Evolutionary conservation across 2,888 invertebrate species (phyloP).

Genomic region (Balanococcus diminutus): DNA sequence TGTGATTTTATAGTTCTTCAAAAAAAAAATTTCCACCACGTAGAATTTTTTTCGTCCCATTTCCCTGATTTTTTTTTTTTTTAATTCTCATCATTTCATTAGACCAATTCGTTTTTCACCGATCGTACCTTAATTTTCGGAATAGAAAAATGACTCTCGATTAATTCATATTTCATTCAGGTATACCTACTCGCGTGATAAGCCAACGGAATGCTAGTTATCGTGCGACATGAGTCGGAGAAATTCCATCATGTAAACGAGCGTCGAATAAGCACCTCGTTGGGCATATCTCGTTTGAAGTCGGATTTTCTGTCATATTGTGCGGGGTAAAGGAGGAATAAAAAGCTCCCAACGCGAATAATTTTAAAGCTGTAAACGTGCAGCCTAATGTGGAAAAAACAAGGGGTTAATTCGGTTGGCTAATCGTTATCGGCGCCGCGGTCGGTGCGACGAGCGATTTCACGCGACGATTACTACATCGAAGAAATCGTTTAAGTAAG

Average conservation of each 20-base stretch:
- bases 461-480: not conserved
- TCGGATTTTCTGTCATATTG: too few relatives aligned
- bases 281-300: not conserved
- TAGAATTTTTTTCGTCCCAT: too few relatives aligned
- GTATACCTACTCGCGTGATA: too few relatives aligned
- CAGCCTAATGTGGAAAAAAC: not conserved
- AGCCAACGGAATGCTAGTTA: not conserved
- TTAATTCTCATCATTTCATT: too few relatives aligned
- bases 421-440: not conserved
- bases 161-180: too few relatives aligned
- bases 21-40: too few relatives aligned
- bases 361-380: not conserved
- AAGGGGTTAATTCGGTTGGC: not conserved
- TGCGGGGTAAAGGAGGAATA: not conserved
- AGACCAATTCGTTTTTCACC: too few relatives aligned
- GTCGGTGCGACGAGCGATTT: not conserved
- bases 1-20: too few relatives aligned
- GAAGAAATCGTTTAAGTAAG: not conserved
- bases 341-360: not conserved
- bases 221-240: not conserved
- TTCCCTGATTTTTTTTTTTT: too few relatives aligned
- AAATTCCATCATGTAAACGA: conserved; percentile 6
- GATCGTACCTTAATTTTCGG: too few relatives aligned
- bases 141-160: too few relatives aligned
- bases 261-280: not conserved